phyloP scores from a whole-genome alignment of 2,888 invertebrate genomes.

The Cancer borealis region DNA sequence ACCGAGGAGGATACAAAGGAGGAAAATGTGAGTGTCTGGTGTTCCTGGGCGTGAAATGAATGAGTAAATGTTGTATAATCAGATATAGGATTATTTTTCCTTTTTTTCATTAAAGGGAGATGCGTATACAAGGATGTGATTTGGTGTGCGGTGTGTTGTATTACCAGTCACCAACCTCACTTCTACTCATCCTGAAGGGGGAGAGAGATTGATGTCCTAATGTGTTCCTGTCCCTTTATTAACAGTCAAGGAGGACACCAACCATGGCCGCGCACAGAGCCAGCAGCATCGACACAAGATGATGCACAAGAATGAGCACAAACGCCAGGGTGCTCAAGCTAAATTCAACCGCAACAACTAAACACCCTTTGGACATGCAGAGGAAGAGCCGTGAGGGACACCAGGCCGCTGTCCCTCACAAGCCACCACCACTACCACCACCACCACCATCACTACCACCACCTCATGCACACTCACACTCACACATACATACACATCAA shows the following conservation, averaged over 20 bases:
- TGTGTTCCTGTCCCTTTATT: background rate
- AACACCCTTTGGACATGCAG: background rate
- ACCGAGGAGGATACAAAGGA: conserved; percentile 63
- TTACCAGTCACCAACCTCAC: too few relatives aligned
- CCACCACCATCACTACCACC: too few relatives aligned
- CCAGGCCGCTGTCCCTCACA: background rate
- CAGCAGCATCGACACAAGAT: conserved; percentile 70
- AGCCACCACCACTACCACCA: background rate
- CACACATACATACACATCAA: background rate
- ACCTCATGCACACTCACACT: background rate
- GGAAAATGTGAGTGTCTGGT: conserved; percentile 75
- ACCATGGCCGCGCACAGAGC: conserved; percentile 74
- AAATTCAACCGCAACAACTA: conserved; percentile 75
- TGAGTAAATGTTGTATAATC: too few relatives aligned
- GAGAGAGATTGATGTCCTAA: background rate
- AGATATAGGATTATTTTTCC: too few relatives aligned
- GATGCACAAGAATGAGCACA: conserved; percentile 74
- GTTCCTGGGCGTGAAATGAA: background rate
- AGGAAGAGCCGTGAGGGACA: background rate
- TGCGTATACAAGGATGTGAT: too few relatives aligned
- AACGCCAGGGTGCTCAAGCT: conserved; percentile 75
- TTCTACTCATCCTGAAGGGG: background rate
- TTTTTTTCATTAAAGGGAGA: too few relatives aligned
- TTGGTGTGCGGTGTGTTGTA: too few relatives aligned
- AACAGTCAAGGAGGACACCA: conserved; percentile 76